Evolutionary conservation across 2,113 vertebrate species (phyloP), one percentile per base, ranked within the genome.

Genomic region (Turnix velox): DNA sequence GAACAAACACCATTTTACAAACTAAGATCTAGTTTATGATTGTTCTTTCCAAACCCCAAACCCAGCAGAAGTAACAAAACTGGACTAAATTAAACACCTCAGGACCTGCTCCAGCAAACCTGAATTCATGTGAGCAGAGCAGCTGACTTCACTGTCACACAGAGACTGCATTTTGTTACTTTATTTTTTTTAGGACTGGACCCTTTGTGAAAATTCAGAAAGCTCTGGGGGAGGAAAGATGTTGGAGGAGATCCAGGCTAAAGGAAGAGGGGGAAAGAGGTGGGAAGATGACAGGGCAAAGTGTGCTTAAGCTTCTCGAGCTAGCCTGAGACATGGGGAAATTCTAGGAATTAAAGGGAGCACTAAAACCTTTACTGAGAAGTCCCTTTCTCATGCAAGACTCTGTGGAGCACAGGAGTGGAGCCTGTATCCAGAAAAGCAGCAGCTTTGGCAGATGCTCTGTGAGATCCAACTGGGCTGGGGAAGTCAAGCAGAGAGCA

Each of bases 121-220:
- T 59, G 9, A 80, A 61, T 69, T 75, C 27, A 30, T 27, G n/a
- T 52, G 57, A 88, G 65, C 15, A 89, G 87, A 92, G 69, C 61
- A 51, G 45, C 4, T 81, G 67, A 66, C 67, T 84, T 89, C 85
- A 93, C 24, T 83, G 80, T 49, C 92, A 75, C 23, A 61, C 87
- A 91, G 76, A 91, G 48, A 81, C 45, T 67, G 46, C 59, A 57
- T 81, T 55, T 27, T 49, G 18, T 7, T 25, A 17, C 54, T 72
- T 62, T 39, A n/a, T 35, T 57, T 43, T 86, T 76, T 82, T 45
- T 54, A 78, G 67, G 68, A 83, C 49, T 75, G 66, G 66, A 76
- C 58, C 65, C 65, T 92, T 84, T 52, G 81, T 87, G 74, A 68
- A 93, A 75, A 88, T 52, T 35, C 91, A 96, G 87, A 91, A 92